Base-by-base conservation (phyloP, 1,140 invertebrate species). In the Procambarus clarkii region DNA sequence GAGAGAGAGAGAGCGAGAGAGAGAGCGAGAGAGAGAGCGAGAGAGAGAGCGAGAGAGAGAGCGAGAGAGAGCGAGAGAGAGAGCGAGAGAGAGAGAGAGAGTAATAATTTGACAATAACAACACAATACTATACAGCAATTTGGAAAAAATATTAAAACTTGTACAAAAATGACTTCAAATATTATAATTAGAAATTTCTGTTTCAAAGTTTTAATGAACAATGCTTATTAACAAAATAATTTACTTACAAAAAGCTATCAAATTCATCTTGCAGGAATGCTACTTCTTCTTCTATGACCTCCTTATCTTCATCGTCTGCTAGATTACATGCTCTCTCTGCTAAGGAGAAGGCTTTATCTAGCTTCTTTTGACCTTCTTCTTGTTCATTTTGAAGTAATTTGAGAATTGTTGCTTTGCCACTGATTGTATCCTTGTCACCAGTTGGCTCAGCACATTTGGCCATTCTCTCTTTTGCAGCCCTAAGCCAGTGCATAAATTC, bases 401-500 rank as follows among this genome's bases (percentile, higher is more conserved):
- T 98, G 1, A 98, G 94, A 94, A 98, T 97, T 5, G 97, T 96
- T 69, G 97, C 96, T 94, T 98, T 98, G 92, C 96, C 97, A 48
- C 96, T 97, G 87, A 98, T 95, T 60, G 96, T 97, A 94, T 98
- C 98, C 93, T 98, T 98, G 93, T 99, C 98, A 24, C 98, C 98
- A 21, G 97, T 98, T 7, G 98, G 97, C 94, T 99, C 98, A 0
- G 97, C 98, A 94, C 98, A 98, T 94, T 99, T 98, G 85, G 97
- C 96, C n/a, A 99, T 95, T 87, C 97, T 96, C 94, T 99, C 98
- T 94, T 98, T 97, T 13, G 98, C 97, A 84, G 96, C 96, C 93
- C 98, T 95, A 71, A 99, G 96, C 98, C 98, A 99, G 93, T 97
- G 96, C 91, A 97, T 96, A 94, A 99, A 99, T 93, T 98, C 98